These are phyloP conservation scores for Tetanocera ferruginea DNA, from an alignment of 2,888 invertebrate species.

Conservation along the genomic window DNA sequence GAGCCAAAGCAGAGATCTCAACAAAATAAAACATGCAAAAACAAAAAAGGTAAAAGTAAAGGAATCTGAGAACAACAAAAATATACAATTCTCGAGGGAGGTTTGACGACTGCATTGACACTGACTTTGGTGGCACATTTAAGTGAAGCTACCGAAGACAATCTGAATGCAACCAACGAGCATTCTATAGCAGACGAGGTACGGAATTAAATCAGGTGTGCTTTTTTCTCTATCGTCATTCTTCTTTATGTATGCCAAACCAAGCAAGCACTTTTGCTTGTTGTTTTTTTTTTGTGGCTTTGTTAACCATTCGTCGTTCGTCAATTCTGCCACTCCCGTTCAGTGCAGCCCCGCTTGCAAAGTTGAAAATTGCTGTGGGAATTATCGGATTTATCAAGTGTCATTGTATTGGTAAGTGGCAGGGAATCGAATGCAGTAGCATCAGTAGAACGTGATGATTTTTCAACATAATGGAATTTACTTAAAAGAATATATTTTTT, in stretches of 20 bases:
- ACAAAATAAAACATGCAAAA: background rate
- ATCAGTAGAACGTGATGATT: conserved; percentile 5
- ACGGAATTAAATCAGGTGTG: conserved; percentile 24
- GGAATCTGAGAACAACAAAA: background rate
- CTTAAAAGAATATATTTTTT: background rate
- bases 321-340: background rate
- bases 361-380: conserved; percentile 32
- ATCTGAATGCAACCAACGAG: conserved; percentile 5
- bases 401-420: conserved; percentile 25
- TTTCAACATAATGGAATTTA: background rate
- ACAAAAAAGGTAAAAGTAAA: background rate
- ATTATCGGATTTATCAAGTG: conserved; percentile 31
- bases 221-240: background rate
- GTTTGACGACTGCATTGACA: conserved; percentile 17
- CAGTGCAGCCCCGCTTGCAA: background rate
- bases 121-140: conserved; percentile 27
- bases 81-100: conserved; percentile 11
- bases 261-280: background rate
- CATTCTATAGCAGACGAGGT: background rate
- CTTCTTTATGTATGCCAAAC: background rate
- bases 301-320: background rate
- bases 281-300: background rate
- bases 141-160: conserved; percentile 19
- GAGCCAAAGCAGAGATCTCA: background rate
- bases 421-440: background rate